Percentiles rank a stretch among this genome's conserved stretches.
Conservation (phyloP, 2,113 vertebrate species). For the Antechinus stuartii region DNA sequence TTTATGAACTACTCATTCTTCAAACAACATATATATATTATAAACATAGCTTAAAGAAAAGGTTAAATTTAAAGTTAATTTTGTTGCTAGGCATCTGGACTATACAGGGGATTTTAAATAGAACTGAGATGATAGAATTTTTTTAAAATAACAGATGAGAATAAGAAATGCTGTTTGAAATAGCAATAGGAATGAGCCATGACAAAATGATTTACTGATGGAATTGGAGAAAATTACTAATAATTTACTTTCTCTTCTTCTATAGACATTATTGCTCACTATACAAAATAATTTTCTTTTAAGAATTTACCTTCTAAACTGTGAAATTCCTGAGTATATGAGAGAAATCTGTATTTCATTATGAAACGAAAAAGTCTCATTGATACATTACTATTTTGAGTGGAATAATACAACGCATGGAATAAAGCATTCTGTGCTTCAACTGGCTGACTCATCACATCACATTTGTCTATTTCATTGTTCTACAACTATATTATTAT, state of each 20-base stretch:
- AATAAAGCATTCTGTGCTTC: not conserved
- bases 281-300: not conserved
- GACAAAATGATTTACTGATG: not conserved
- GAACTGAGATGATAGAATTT: not conserved
- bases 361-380: not conserved
- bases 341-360: not conserved
- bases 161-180: not conserved
- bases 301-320: not conserved
- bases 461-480: not conserved
- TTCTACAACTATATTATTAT: not conserved
- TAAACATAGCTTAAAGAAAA: not conserved
- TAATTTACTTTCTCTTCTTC: not conserved
- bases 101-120: not conserved
- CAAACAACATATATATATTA: not conserved
- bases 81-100: not conserved
- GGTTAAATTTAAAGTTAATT: not conserved
- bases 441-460: not conserved
- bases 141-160: not conserved
- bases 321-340: not conserved
- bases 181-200: not conserved
- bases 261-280: not conserved
- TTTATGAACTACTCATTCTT: not conserved
- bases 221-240: conserved; percentile 1
- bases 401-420: not conserved
- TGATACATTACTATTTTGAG: not conserved